These are phyloP conservation scores for Cotesia vestalis DNA, from an alignment of 1,140 invertebrate species.

Conservation along the genomic window DNA sequence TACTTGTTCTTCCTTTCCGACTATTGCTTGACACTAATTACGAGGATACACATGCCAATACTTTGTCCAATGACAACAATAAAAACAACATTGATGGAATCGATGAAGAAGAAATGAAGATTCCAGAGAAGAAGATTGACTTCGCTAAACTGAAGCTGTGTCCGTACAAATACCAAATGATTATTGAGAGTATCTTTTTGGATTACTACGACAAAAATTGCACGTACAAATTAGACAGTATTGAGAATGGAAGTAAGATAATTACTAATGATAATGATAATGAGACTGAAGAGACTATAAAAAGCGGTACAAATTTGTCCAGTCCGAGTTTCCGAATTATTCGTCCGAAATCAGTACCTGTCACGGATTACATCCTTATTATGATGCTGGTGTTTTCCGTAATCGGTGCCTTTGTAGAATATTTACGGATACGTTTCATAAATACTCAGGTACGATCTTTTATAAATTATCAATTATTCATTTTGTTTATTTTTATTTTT, in stretches of 20 bases:
- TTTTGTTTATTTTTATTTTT: background rate
- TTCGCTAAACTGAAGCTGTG: slow-evolving; percentile 50
- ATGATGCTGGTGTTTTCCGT: slow-evolving; percentile 54
- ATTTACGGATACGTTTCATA: slow-evolving; percentile 52
- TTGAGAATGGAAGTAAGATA: slow-evolving; percentile 8
- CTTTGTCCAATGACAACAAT: no score
- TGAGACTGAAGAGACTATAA: background rate
- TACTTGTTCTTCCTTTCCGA: slow-evolving; percentile 52
- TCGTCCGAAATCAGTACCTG: slow-evolving; percentile 48
- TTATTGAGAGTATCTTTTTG: slow-evolving; percentile 43
- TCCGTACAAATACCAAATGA: slow-evolving; percentile 45
- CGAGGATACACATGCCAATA: slow-evolving; percentile 22
- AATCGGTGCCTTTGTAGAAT: slow-evolving; percentile 55
- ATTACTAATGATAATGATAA: slow-evolving; percentile 7
- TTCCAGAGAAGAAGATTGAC: slow-evolving; percentile 38
- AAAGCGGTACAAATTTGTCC: slow-evolving; percentile 2
- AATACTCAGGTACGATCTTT: slow-evolving; percentile 50
- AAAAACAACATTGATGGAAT: background rate
- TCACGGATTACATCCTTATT: slow-evolving; percentile 55
- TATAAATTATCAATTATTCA: slow-evolving; percentile 18
- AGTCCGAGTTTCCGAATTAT: slow-evolving; percentile 38
- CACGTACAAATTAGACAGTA: slow-evolving; percentile 38
- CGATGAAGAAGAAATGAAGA: slow-evolving; percentile 8
- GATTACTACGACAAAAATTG: slow-evolving; percentile 58
- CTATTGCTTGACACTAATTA: slow-evolving; percentile 52